Evolutionary conservation across 2,888 invertebrate genomes (phyloP).

Genomic region (Ormia ochracea): DNA sequence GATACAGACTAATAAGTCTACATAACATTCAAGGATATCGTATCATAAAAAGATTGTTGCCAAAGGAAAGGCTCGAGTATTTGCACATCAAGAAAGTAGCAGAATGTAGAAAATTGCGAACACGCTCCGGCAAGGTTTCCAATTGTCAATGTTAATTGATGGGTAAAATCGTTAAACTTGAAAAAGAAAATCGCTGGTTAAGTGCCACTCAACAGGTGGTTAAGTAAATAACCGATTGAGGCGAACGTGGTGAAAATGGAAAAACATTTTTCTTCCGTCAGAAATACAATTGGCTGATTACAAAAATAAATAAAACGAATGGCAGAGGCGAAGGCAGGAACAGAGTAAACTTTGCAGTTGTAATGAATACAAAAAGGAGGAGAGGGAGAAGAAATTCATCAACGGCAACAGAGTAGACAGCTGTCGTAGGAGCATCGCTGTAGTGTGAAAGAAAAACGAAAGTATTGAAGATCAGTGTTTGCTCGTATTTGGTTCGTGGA

Average conservation of each 20-base stretch:
- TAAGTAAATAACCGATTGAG: slow-evolving; percentile 5
- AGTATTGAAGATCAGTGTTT: too few relatives aligned
- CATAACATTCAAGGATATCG: neutral
- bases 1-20: neutral
- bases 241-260: neutral
- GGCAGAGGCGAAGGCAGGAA: too few relatives aligned
- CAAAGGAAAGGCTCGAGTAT: neutral
- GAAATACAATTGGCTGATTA: neutral
- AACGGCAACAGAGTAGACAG: too few relatives aligned
- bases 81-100: neutral
- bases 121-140: neutral
- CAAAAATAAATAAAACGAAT: neutral
- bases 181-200: neutral
- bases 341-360: too few relatives aligned
- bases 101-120: neutral
- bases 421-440: too few relatives aligned
- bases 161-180: neutral
- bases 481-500: too few relatives aligned
- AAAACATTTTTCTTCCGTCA: neutral
- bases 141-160: slow-evolving; percentile 10
- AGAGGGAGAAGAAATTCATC: too few relatives aligned
- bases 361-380: too few relatives aligned
- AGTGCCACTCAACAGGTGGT: neutral
- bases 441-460: too few relatives aligned
- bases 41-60: neutral